Base-by-base conservation (phyloP, 1,140 invertebrate species). In the Zaprionus inermis region DNA sequence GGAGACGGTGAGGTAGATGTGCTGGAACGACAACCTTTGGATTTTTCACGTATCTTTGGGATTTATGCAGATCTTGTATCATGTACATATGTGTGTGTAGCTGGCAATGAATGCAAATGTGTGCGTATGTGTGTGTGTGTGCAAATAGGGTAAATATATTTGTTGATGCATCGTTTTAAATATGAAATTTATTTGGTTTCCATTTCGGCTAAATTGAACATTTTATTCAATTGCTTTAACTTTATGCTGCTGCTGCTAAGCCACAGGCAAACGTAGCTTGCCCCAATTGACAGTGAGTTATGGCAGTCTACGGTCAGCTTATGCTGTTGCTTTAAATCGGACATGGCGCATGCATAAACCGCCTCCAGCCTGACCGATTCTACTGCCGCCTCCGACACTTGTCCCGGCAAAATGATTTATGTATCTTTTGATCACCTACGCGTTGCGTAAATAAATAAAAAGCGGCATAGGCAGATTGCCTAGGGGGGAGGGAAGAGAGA, bases 211-310 rank as follows among this genome's bases (percentile, higher is more conserved):
- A 79, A 76, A 52, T 60, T 1, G 41, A 76, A 65, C 54, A 79
- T 54, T 55, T 67, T 60, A 56, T 63, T 49, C 55, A 55, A 65
- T 76, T 77, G 79, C 75, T 84, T 74, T 67, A 78, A 64, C 69
- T 81, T 63, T 54, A 41, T 51, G 58, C 64, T 66, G 7, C 77
- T 63, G 54, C 51, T 44, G 54, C 65, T 66, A 9, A 58, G 74
- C 78, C 65, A 56, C 75, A 70, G 61, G 44, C 67, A 49, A 61
- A 57, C 49, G n/a, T 58, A 51, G 54, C 55, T 9, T 18, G 18
- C 72, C 56, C 63, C 66, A 82, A 83, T 58, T 88, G 84, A 89
- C 84, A 89, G 82, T 89, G 84, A 89, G 85, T 89, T 89, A 89
- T 90, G 80, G 84, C 82, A 76, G 65, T 52, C 61, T 72, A 22